Evolutionary conservation across 1,140 invertebrate genomes (phyloP).

Genomic region (Bombus balteatus): DNA sequence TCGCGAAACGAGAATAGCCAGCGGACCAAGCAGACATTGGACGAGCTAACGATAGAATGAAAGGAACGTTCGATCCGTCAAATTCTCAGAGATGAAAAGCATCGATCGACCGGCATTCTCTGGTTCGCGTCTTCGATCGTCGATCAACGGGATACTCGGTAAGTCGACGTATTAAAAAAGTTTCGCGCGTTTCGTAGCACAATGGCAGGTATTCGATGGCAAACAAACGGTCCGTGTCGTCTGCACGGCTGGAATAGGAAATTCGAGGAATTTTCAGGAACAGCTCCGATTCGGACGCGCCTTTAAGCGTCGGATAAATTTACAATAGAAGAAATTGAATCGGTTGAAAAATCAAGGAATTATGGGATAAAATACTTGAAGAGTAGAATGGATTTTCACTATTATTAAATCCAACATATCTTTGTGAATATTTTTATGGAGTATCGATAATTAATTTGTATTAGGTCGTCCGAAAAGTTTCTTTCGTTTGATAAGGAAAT

Average conservation of each 20-base stretch:
- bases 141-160: not conserved
- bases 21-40: not conserved
- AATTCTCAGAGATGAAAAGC: slow-evolving; percentile 30
- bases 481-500: no score
- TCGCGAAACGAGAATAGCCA: not conserved
- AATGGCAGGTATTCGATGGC: not conserved
- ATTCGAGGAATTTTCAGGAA: not conserved
- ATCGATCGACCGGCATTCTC: not conserved
- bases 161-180: slow-evolving; percentile 39
- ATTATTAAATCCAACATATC: no score
- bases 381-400: not conserved
- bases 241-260: not conserved
- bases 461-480: no score
- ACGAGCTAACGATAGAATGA: not conserved
- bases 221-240: no score
- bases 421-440: no score
- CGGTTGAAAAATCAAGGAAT: not conserved
- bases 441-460: no score
- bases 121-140: not conserved
- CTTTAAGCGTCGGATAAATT: not conserved
- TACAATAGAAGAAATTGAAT: not conserved
- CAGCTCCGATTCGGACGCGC: not conserved
- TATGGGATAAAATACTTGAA: not conserved
- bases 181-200: slow-evolving; percentile 2
- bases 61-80: slow-evolving; percentile 39